These are phyloP conservation scores for Ligdia adustata DNA, from an alignment of 2,888 invertebrate genomes.

Conservation along the genomic window DNA sequence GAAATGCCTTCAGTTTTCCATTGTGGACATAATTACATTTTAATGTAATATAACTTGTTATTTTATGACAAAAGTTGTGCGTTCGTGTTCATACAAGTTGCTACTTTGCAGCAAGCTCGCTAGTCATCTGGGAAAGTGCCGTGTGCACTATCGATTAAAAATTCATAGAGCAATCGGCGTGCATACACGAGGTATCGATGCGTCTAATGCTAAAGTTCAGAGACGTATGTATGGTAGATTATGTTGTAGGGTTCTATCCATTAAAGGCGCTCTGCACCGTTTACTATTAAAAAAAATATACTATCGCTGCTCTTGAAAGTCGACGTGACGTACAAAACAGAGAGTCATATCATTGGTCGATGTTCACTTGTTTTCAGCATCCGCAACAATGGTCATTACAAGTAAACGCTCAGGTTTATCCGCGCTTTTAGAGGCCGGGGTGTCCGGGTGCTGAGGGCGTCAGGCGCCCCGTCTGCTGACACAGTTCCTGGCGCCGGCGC, in stretches of 20 bases:
- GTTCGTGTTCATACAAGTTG: not conserved
- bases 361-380: not conserved
- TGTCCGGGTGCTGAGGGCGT: slow-evolving; percentile 54
- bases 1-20: too few relatives aligned
- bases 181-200: slow-evolving; percentile 18
- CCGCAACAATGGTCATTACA: slow-evolving; percentile 45
- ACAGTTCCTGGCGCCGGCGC: slow-evolving; percentile 83
- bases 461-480: slow-evolving; percentile 74
- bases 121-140: slow-evolving; percentile 7
- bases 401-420: not conserved
- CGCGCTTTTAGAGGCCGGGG: slow-evolving; percentile 50
- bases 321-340: too few relatives aligned
- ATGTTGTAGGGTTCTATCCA: not conserved
- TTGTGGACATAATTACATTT: too few relatives aligned
- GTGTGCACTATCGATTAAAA: slow-evolving; percentile 17
- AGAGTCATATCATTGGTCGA: too few relatives aligned
- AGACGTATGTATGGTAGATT: slow-evolving; percentile 5
- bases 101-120: not conserved
- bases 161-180: slow-evolving; percentile 16
- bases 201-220: slow-evolving; percentile 13
- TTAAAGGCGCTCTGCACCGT: too few relatives aligned
- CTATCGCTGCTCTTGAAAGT: too few relatives aligned
- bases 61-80: not conserved
- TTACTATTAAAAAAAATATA: too few relatives aligned
- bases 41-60: not conserved